Conservation (phyloP, 2,888 invertebrate genomes). For the Calephelis perditalis region DNA sequence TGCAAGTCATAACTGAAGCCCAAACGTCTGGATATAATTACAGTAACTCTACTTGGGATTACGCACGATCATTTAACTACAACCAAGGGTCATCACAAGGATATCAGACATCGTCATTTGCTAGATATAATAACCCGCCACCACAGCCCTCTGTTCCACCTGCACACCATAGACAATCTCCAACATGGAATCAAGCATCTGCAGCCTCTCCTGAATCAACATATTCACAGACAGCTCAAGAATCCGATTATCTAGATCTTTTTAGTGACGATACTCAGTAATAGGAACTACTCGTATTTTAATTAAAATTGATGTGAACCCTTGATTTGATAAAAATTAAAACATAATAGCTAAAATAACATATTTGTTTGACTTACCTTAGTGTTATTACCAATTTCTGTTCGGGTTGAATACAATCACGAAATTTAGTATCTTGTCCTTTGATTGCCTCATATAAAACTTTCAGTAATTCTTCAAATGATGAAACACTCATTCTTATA, state of each 20-base stretch:
- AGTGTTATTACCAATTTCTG: constrained; percentile 17
- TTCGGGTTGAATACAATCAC: constrained; percentile 23
- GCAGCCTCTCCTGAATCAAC: constrained; percentile 25
- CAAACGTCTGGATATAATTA: constrained; percentile 27
- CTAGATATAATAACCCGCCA: constrained; percentile 27
- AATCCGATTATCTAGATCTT: not conserved
- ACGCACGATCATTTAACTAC: constrained; percentile 23
- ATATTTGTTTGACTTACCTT: not conserved
- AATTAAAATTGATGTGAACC: too few species aligned
- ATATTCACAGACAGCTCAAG: constrained; percentile 25
- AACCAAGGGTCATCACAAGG: constrained; percentile 26
- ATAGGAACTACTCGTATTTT: too few species aligned
- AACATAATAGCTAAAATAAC: too few species aligned
- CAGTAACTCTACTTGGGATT: constrained; percentile 26
- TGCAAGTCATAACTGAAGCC: constrained; percentile 29
- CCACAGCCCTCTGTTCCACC: constrained; percentile 21
- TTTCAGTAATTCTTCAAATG: constrained; percentile 27
- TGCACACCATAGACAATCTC: constrained; percentile 22
- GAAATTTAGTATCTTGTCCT: constrained; percentile 29
- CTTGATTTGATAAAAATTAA: too few species aligned
- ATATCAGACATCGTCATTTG: constrained; percentile 25
- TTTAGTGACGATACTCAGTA: too few species aligned
- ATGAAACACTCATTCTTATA: constrained; percentile 28
- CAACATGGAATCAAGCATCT: constrained; percentile 26
- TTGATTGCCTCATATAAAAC: constrained; percentile 1